These are phyloP conservation scores for Carcinoscorpius rotundicauda DNA, from an alignment of 1,140 invertebrate genomes.

Conservation along the genomic window DNA sequence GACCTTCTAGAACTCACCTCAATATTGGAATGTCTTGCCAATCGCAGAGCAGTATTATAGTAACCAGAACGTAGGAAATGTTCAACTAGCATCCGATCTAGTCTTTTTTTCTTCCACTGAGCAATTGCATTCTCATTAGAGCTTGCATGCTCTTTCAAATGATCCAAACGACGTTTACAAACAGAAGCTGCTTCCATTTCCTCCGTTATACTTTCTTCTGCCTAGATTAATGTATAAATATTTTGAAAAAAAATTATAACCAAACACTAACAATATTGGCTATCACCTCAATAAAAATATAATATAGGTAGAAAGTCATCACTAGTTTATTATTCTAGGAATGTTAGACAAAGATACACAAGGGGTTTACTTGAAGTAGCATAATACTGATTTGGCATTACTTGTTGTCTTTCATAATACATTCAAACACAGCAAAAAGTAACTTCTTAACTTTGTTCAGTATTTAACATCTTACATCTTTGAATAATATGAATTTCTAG, in stretches of 20 bases:
- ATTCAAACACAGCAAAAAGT: too few relatives aligned
- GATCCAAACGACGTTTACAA: conserved; percentile 80
- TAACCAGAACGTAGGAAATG: conserved; percentile 92
- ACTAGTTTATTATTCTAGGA: too few relatives aligned
- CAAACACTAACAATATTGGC: conserved; percentile 1
- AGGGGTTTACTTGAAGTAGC: too few relatives aligned
- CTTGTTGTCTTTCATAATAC: too few relatives aligned
- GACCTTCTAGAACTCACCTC: conserved; percentile 34
- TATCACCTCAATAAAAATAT: neutral
- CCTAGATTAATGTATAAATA: conserved; percentile 34
- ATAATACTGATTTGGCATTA: too few relatives aligned
- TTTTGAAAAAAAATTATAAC: neutral
- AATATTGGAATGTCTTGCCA: conserved; percentile 69
- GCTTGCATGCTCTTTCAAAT: conserved; percentile 58
- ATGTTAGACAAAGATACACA: too few relatives aligned
- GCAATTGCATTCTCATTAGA: conserved; percentile 44
- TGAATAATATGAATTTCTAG: too few relatives aligned
- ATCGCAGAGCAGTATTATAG: conserved; percentile 72
- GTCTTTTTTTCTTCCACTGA: conserved; percentile 65
- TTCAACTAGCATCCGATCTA: conserved; percentile 92
- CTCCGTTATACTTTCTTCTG: conserved; percentile 80
- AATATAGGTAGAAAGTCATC: neutral
- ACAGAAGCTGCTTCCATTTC: conserved; percentile 75
- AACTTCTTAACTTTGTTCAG: too few relatives aligned
- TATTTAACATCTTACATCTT: too few relatives aligned